Conservation (phyloP, 2,888 invertebrate genomes). For the Colostygia pectinataria region DNA sequence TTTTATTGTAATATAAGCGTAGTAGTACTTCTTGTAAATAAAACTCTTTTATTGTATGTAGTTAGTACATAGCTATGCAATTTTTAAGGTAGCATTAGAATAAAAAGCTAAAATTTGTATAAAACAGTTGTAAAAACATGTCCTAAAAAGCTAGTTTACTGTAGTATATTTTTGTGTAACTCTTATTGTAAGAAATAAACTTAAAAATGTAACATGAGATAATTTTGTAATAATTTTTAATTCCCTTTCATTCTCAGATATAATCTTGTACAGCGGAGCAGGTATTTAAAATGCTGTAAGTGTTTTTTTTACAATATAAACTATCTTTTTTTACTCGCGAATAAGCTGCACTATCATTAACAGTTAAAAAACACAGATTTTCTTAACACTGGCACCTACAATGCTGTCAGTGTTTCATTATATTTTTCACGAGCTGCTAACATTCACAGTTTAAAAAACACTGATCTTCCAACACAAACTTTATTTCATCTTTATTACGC, state of each 20-base stretch:
- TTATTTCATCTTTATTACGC: too few species aligned
- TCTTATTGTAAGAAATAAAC: conserved; percentile 46
- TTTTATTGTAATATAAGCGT: conserved; percentile 43
- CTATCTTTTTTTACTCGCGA: too few species aligned
- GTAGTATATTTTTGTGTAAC: conserved; percentile 76
- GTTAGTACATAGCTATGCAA: conserved; percentile 40
- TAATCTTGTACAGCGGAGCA: too few species aligned
- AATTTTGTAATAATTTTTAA: background rate
- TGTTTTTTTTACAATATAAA: too few species aligned
- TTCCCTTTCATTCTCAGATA: background rate
- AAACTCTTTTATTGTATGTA: conserved; percentile 42
- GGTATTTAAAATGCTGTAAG: too few species aligned
- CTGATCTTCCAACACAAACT: too few species aligned
- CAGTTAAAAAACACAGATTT: too few species aligned
- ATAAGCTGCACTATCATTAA: too few species aligned
- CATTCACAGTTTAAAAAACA: too few species aligned
- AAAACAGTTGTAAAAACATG: conserved; percentile 13
- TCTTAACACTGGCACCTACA: too few species aligned
- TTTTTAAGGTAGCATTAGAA: conserved; percentile 40
- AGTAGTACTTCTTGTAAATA: conserved; percentile 53
- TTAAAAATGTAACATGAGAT: conserved; percentile 10
- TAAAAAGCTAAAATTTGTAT: conserved; percentile 26
- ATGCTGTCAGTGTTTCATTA: too few species aligned
- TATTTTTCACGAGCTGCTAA: too few species aligned
- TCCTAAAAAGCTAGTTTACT: conserved; percentile 36